Conservation (phyloP, 1,140 invertebrate genomes). For the Atta cephalotes region DNA sequence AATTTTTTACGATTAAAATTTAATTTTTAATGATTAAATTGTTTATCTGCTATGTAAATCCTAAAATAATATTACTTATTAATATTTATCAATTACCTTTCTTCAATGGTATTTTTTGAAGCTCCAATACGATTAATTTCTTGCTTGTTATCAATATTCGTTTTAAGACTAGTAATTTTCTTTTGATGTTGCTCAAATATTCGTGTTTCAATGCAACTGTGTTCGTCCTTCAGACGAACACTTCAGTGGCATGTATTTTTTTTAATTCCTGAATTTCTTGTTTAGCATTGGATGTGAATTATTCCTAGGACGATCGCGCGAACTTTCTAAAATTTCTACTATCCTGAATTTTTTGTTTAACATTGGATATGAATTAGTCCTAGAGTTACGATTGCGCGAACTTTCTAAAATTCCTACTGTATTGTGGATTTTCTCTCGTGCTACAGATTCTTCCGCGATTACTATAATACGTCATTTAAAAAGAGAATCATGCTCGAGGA, state of each 20-base stretch:
- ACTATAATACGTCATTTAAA: neutral
- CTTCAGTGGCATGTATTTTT: conserved; percentile 81
- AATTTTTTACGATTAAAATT: neutral
- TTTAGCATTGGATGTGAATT: conserved; percentile 89
- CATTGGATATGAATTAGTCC: conserved; percentile 88
- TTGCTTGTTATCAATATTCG: conserved; percentile 5
- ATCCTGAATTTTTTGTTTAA: conserved; percentile 85
- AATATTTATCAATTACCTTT: conserved; percentile 72
- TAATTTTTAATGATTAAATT: neutral
- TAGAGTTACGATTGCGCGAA: conserved; percentile 27
- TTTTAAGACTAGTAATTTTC: conserved; percentile 74
- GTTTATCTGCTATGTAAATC: neutral
- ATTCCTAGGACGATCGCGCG: conserved; percentile 11
- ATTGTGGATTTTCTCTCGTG: conserved; percentile 30
- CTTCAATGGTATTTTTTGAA: conserved; percentile 63
- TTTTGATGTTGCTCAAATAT: conserved; percentile 80
- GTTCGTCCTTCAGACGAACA: conserved; percentile 87
- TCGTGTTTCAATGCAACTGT: conserved; percentile 83
- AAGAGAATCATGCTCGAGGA: too few relatives aligned
- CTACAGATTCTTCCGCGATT: conserved; percentile 27
- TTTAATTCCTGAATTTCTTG: conserved; percentile 84
- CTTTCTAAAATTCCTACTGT: conserved; percentile 45
- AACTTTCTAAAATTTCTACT: conserved; percentile 51
- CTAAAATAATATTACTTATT: neutral
- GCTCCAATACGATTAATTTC: conserved; percentile 24